Conservation (phyloP, 2,113 vertebrate genomes). For the Bothrops jararaca region DNA sequence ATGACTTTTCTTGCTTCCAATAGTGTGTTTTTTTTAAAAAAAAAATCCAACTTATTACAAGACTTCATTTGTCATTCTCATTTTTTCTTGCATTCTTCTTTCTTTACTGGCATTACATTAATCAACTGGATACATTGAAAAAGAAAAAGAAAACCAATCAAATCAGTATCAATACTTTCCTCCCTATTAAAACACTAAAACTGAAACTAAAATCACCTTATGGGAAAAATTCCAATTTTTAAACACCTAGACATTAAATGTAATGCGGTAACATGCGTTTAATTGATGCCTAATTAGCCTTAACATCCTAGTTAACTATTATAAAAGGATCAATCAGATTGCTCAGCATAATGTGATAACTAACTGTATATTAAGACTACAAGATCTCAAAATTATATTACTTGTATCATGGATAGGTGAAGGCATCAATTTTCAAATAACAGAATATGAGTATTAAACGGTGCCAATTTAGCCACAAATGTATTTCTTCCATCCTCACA, state of each 20-base stretch:
- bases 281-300: no score
- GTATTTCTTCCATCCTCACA: not conserved
- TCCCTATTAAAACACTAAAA: not conserved
- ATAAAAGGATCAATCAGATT: no score
- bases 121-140: not conserved
- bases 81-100: not conserved
- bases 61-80: not conserved
- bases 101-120: not conserved
- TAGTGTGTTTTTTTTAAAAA: not conserved
- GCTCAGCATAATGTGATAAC: no score
- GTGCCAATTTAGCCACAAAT: not conserved
- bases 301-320: no score
- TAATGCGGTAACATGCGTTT: no score
- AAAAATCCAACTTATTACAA: not conserved
- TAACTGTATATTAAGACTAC: no score
- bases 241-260: no score
- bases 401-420: not conserved
- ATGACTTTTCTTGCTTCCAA: no score
- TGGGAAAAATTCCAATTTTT: no score
- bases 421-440: not conserved
- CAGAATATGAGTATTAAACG: not conserved
- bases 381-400: not conserved
- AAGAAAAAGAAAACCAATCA: not conserved
- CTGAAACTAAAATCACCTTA: not conserved
- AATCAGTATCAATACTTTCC: not conserved